Evolutionary conservation across 1,140 invertebrate genomes (phyloP).

Genomic region (Drosophila nannoptera): DNA sequence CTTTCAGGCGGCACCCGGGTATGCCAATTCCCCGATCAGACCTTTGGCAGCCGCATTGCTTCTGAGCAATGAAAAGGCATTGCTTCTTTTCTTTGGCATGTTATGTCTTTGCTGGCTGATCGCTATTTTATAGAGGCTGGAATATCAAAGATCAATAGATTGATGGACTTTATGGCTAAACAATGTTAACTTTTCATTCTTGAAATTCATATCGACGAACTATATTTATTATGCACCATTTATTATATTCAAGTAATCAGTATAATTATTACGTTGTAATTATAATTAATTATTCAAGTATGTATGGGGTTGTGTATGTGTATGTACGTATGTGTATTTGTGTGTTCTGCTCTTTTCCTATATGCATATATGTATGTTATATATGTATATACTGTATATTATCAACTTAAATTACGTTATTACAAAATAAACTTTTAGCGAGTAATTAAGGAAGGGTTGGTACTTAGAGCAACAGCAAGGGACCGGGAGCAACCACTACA

Average conservation of each 20-base stretch:
- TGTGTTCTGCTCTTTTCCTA: constrained; percentile 24
- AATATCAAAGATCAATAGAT: background rate
- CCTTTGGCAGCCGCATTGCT: background rate
- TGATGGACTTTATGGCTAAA: background rate
- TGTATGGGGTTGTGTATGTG: constrained; percentile 40
- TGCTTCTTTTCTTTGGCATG: background rate
- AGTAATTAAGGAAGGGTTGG: constrained; percentile 4
- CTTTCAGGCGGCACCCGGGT: background rate
- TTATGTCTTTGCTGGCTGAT: background rate
- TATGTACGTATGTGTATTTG: constrained; percentile 35
- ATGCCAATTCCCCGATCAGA: background rate
- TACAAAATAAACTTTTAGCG: constrained; percentile 28
- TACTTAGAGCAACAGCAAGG: background rate
- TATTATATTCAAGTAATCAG: constrained; percentile 67
- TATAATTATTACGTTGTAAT: constrained; percentile 42
- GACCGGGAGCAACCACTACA: constrained; percentile 28
- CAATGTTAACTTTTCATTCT: background rate
- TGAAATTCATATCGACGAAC: background rate
- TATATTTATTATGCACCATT: constrained; percentile 69
- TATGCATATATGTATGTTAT: constrained; percentile 9
- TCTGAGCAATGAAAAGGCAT: background rate
- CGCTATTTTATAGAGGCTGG: background rate
- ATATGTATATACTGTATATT: constrained; percentile 17
- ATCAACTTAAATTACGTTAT: constrained; percentile 32
- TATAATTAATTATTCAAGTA: constrained; percentile 45